Percentiles rank a stretch among this genome's conserved stretches.
These are phyloP conservation scores for Drosophila robusta DNA, from an alignment of 2,888 invertebrate species.

Conservation along the genomic window DNA sequence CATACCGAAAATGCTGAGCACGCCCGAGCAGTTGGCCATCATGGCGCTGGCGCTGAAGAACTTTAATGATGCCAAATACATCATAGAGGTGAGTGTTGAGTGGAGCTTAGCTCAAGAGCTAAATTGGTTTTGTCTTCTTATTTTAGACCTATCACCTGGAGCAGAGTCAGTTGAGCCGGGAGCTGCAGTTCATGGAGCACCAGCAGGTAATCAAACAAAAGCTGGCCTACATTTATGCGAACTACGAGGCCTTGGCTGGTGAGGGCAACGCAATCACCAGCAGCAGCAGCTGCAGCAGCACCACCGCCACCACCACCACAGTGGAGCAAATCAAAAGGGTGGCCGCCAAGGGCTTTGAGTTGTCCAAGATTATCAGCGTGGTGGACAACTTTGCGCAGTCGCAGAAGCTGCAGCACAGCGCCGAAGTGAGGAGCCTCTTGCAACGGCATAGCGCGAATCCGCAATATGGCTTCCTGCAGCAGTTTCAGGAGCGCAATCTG, in stretches of 20 bases:
- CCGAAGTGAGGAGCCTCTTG: constrained; percentile 72
- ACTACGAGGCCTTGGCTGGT: constrained; percentile 75
- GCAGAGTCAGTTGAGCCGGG: constrained; percentile 88
- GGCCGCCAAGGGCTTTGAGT: constrained; percentile 87
- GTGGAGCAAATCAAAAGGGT: constrained; percentile 86
- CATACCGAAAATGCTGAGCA: constrained; percentile 88
- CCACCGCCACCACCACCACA: constrained; percentile 65
- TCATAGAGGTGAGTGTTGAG: constrained; percentile 89
- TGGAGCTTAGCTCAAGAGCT: neutral
- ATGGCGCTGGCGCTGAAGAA: constrained; percentile 91
- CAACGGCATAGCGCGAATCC: constrained; percentile 73
- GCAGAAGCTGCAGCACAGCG: constrained; percentile 74
- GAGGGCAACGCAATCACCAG: constrained; percentile 17
- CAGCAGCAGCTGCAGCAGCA: constrained; percentile 19
- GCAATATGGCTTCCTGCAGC: constrained; percentile 79
- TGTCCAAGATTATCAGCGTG: constrained; percentile 87
- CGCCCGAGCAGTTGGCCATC: constrained; percentile 91
- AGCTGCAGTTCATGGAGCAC: constrained; percentile 90
- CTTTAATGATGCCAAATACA: constrained; percentile 90
- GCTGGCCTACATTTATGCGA: constrained; percentile 79
- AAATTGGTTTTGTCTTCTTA: constrained; percentile 57
- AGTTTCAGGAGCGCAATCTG: constrained; percentile 78
- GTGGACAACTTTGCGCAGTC: constrained; percentile 87
- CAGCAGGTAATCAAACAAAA: constrained; percentile 85
- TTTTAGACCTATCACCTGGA: constrained; percentile 89